phyloP scores from a whole-genome alignment of 2,888 invertebrate species.

The Rapana venosa region DNA sequence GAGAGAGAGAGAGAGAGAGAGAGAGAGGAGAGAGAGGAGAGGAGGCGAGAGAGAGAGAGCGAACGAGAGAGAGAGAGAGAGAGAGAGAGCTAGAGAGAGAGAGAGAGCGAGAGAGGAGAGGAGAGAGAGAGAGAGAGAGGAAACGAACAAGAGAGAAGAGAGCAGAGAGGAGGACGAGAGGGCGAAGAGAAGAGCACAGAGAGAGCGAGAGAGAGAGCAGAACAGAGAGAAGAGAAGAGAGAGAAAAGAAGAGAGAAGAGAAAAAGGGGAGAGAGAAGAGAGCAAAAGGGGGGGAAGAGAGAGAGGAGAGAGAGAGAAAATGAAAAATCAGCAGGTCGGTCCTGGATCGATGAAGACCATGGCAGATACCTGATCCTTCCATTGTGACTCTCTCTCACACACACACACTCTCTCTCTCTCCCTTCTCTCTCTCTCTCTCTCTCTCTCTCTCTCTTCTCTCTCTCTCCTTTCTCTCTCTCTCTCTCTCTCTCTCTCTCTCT shows the following conservation, averaged over 20 bases:
- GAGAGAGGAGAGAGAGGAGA: neutral
- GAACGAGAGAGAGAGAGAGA: neutral
- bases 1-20: neutral
- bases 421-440: too few species aligned
- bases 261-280: too few species aligned
- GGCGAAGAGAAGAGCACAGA: neutral
- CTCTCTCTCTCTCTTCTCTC: too few species aligned
- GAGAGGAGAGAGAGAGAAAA: neutral
- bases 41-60: conserved; percentile 24
- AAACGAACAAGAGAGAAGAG: neutral
- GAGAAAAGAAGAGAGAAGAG: neutral
- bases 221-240: neutral
- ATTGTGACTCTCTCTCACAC: too few species aligned
- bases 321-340: too few species aligned
- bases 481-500: too few species aligned
- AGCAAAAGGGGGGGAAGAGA: too few species aligned
- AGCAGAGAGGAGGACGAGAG: neutral
- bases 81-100: conserved; percentile 18
- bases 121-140: neutral
- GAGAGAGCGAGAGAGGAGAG: conserved; percentile 23
- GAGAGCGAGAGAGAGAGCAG: neutral
- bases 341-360: too few species aligned
- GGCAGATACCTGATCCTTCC: too few species aligned
- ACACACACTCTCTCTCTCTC: too few species aligned
- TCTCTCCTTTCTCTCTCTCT: too few species aligned